phyloP scores from a whole-genome alignment of 2,797 vertebrate genomes.

The Argentina silus region DNA sequence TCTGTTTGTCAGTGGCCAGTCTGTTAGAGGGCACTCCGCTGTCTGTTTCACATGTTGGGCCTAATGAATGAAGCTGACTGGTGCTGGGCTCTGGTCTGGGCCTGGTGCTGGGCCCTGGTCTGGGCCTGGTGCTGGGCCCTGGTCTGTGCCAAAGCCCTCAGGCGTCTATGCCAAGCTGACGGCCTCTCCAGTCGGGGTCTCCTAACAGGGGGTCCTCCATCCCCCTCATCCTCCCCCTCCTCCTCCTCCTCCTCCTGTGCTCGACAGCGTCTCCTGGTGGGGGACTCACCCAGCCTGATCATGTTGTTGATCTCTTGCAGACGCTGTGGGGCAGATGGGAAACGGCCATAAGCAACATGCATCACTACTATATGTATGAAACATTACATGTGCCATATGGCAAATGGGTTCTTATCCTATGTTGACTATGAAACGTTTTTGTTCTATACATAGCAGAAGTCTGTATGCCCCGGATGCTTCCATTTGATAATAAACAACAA shows the following conservation, averaged over 20 bases:
- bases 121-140: neutral
- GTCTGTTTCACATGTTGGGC: neutral
- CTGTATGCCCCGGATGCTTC: too few species aligned
- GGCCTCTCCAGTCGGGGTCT: conserved; percentile 78
- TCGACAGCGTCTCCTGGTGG: conserved; percentile 71
- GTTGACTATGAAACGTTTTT: too few species aligned
- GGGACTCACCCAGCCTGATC: conserved; percentile 76
- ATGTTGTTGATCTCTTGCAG: conserved; percentile 86
- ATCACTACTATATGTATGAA: neutral
- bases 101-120: neutral
- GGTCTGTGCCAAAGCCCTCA: conserved; percentile 70
- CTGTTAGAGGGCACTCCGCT: too few species aligned
- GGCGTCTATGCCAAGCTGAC: conserved; percentile 73
- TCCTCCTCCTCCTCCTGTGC: conserved; percentile 72
- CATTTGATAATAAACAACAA: neutral
- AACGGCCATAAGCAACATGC: neutral
- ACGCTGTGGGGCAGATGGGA: conserved; percentile 61
- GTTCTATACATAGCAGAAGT: too few species aligned
- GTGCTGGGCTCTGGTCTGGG: neutral
- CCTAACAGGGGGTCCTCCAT: conserved; percentile 73
- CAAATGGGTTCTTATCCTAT: too few species aligned
- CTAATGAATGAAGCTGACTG: neutral
- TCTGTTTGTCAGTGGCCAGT: too few species aligned
- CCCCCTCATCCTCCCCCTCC: conserved; percentile 18
- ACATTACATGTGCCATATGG: too few species aligned